Base-by-base conservation (phyloP, 2,797 vertebrate genomes). In the Anas georgica region DNA sequence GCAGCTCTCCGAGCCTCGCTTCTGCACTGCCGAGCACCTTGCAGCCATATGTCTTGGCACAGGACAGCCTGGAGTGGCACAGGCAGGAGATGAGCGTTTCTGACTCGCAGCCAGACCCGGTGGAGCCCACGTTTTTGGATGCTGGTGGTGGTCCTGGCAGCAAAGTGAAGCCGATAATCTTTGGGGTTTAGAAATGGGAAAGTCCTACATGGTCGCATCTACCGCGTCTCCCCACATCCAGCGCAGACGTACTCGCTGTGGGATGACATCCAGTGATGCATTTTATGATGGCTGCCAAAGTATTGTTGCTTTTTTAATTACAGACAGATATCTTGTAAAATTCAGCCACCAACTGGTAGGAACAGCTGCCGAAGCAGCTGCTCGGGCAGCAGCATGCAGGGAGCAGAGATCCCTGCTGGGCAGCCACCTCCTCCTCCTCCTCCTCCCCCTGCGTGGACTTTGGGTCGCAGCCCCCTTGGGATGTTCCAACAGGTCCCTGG, bases 291-390 rank as follows among this genome's bases (percentile, higher is more conserved):
- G 45, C 83, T 92, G 93, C 95, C 93, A 85, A 68, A 91, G 70
- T 4, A 13, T 84, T 93, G 92, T 86, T 92, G 92, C 52, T 91
- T 62, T 62, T 94, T 95, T 95, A 92, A 96, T 97, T 96, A 90
- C 89, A 74, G 91, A 31, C 90, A 91, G 92, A 90, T 48, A 78
- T 8, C 77, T 79, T 79, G 80, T 79, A 91, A 92, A 91, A 94
- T 86, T 92, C 83, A 88, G 70, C 77, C 95, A 91, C 94, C 94
- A 96, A 93, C 96, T 96, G 96, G 93, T 86, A 68, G 91, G 91
- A 94, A 43, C 96, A 96, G 96, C 96, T 96, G 95, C 89, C 2
- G 83, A 15, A 92, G 90, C 96, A 96, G 95, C 95, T 96, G 96
- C 93, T 70, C 2, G 14, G 88, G 81, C 83, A 48, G 83, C 52